These are phyloP conservation scores for Margaritifera margaritifera DNA, from an alignment of 2,888 invertebrate genomes.

Conservation along the genomic window DNA sequence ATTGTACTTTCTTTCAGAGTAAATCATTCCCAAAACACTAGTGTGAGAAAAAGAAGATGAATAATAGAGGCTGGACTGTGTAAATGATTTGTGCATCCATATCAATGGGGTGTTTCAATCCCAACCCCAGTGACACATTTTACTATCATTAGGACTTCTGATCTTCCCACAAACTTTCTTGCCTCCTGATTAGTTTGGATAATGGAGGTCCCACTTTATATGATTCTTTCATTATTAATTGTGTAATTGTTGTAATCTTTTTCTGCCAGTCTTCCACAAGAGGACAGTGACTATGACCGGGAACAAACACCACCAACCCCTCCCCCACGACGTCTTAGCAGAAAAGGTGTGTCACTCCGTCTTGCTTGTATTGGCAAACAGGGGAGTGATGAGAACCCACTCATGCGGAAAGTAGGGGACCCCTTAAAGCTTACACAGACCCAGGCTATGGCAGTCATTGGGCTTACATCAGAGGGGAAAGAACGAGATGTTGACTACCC, in stretches of 20 bases:
- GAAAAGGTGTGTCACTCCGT: conserved; percentile 68
- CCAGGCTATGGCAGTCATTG: conserved; percentile 80
- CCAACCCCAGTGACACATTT: no score
- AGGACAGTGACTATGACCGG: conserved; percentile 71
- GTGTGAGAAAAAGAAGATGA: no score
- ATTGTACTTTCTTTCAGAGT: no score
- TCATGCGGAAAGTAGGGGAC: conserved; percentile 77
- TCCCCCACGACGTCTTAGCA: conserved; percentile 69
- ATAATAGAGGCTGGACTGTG: no score
- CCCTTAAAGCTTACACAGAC: conserved; percentile 82
- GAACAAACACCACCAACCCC: conserved; percentile 78
- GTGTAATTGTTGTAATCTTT: neutral
- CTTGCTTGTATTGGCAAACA: conserved; percentile 73
- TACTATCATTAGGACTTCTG: no score
- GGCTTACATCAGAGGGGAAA: conserved; percentile 74
- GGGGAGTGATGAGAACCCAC: conserved; percentile 75
- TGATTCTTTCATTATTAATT: neutral
- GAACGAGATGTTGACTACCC: conserved; percentile 59
- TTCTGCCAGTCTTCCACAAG: conserved; percentile 68
- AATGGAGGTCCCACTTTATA: neutral
- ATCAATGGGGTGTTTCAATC: no score
- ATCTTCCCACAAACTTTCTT: neutral
- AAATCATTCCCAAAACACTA: no score
- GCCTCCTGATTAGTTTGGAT: neutral
- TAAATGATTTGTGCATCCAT: no score